Conservation (phyloP, 1,140 invertebrate genomes). For the Reticulitermes speratus region DNA sequence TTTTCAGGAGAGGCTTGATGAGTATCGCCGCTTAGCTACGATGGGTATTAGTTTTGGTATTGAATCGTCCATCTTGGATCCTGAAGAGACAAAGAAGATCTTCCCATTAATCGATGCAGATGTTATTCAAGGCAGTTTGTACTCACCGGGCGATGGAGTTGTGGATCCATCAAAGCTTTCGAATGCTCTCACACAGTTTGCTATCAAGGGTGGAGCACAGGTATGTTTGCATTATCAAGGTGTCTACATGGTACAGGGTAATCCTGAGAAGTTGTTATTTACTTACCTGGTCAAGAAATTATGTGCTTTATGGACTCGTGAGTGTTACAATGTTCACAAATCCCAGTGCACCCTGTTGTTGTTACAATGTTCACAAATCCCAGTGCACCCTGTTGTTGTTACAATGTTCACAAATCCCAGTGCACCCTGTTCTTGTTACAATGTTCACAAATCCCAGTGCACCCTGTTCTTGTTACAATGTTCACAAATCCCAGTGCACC, state of each 20-base stretch:
- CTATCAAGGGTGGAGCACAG: conserved; percentile 67
- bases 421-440: neutral
- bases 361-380: neutral
- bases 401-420: neutral
- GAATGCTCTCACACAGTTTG: conserved; percentile 67
- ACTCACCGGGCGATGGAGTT: conserved; percentile 77
- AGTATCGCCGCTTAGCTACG: conserved; percentile 80
- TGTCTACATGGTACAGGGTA: neutral
- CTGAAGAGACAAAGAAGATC: conserved; percentile 70
- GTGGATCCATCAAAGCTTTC: conserved; percentile 81
- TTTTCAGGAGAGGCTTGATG: conserved; percentile 69
- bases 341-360: no score
- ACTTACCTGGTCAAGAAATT: neutral
- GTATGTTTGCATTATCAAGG: conserved; percentile 48
- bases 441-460: neutral
- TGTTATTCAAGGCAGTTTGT: conserved; percentile 72
- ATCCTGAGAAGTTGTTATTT: neutral
- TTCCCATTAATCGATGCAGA: conserved; percentile 76
- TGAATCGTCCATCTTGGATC: conserved; percentile 68
- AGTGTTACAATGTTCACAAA: neutral
- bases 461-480: neutral
- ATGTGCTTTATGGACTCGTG: neutral
- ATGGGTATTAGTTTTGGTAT: conserved; percentile 74
- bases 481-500: neutral
- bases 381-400: neutral